Evolutionary conservation across 2,888 invertebrate species (phyloP), one percentile per base, ranked within the genome.

Genomic region (Synergus itoensis): DNA sequence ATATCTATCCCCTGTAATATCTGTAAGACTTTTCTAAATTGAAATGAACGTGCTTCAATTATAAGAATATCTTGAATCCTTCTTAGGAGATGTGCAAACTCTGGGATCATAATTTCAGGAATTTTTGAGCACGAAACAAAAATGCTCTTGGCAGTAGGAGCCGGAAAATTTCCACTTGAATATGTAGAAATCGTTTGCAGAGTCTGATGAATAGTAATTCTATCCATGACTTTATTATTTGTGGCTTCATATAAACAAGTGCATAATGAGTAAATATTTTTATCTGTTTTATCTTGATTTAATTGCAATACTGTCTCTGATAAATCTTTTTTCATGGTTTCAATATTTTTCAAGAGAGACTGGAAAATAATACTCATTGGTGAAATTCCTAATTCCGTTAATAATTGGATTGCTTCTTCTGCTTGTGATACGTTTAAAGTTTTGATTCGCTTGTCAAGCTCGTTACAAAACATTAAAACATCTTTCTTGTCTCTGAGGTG

Each of bases 261-360:
- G 11, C 60, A 60, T 9, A 60, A 11, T 0, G 21, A 60, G 12
- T 28, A 28, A 28, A 28, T 28, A 28, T 28, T 3, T 28, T 2
- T 3, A 28, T 28, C 28, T 28, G 11, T 11, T 11, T 11, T 60
- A 9, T 60, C 60, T 0, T 11, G 21, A 60, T 60, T 12, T 21
- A 18, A 18, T 21, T 28, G 28, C 28, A 3, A 28, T 28, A 3
- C 3, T 28, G 2, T 12, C 60, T 18, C 11, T 18, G 12, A 60
- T 21, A 11, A 21, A 60, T 21, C 60, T 0, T 1, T 21, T n/a
- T 21, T 60, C 21, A 21, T 21, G 4, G 60, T 48, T 18, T 64
- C 53, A 40, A 75, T 45, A n/a, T 73, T 60, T 62, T 43, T 45
- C 9, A 78, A 45, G 41, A 78, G 45, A 4, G 78, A 73, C 73